Conservation (phyloP, 2,113 vertebrate genomes). For the Dryoscopus gambensis region DNA sequence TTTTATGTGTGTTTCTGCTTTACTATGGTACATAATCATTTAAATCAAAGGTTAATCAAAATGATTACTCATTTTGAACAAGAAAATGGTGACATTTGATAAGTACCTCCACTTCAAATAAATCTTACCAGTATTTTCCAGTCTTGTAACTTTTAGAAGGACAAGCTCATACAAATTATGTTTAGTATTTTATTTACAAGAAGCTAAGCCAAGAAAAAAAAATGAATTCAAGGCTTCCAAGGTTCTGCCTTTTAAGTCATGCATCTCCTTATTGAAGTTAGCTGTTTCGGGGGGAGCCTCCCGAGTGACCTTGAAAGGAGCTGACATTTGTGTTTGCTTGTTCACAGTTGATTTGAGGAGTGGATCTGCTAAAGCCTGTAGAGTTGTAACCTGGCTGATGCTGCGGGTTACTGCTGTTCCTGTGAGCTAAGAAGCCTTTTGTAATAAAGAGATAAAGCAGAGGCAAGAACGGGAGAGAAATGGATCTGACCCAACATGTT, state of each 20-base stretch:
- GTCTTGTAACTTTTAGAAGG: not conserved
- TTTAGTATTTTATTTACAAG: conserved; percentile 36
- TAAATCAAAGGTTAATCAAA: conserved; percentile 61
- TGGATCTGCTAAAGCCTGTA: conserved; percentile 11
- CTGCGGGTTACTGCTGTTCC: conserved; percentile 6
- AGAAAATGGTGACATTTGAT: conserved; percentile 44
- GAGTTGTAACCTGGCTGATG: conserved; percentile 4
- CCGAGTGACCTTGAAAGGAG: not conserved
- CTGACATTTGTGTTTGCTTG: conserved; percentile 1
- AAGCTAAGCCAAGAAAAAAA: not conserved
- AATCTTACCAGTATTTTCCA: conserved; percentile 48
- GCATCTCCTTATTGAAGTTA: not conserved
- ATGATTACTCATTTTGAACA: conserved; percentile 51
- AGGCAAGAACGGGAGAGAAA: not conserved
- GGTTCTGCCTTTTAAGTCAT: not conserved
- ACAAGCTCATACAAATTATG: not conserved
- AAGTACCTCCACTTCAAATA: conserved; percentile 45
- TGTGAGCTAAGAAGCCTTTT: not conserved
- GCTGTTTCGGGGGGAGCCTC: not conserved
- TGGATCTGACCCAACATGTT: not conserved
- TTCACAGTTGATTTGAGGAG: conserved; percentile 39
- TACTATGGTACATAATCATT: conserved; percentile 40
- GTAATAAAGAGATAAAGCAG: not conserved
- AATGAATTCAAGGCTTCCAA: not conserved
- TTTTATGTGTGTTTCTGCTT: conserved; percentile 52